Evolutionary conservation across 2,797 vertebrate species (phyloP), one percentile per base, ranked within the genome.

Genomic region (Rhinoraja longicauda): DNA sequence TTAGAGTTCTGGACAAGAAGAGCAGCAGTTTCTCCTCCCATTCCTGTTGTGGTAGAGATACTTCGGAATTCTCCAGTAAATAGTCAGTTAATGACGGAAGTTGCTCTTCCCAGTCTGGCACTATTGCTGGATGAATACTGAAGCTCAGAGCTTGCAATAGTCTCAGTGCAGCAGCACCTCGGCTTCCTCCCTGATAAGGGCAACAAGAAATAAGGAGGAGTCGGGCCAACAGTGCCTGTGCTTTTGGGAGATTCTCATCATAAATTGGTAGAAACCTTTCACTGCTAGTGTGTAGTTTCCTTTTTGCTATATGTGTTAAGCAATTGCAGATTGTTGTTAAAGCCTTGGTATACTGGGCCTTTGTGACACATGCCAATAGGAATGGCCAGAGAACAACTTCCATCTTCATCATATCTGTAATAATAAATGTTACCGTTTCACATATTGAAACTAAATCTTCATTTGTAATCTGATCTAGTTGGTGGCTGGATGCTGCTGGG

Each of bases 241-340:
- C n/a, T 90, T 39, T 90, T 19, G 88, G 64, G 67, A 90, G 64
- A 72, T 90, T 72, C 9, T 72, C 64, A 45, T 45, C 32, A 36
- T 39, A 90, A 72, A 19, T 70, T 8, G 26, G 21, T 70, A 21
- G 24, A 26, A 90, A 90, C 9, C 36, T 72, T 26, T 39, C 32
- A 90, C 62, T 72, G 32, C 62, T 24, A 21, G 21, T 24, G 90
- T 90, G 88, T 32, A 70, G 62, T 90, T 90, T 90, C 88, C 59
- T 90, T 72, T 90, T 90, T 32, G 62, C 88, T 7, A 90, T 32
- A n/a, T 90, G 64, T 72, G 88, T 19, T 45, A 90, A 39, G 36
- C 88, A 90, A 67, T 72, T 90, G 21, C 88, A 90, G 32, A 90
- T 72, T 90, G 88, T 67, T 70, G 88, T 72, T 39, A 90, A 90